Percentiles rank a stretch among this genome's conserved stretches.
phyloP scores from a whole-genome alignment of 2,888 invertebrate species.

The Agrochola lychnidis region DNA sequence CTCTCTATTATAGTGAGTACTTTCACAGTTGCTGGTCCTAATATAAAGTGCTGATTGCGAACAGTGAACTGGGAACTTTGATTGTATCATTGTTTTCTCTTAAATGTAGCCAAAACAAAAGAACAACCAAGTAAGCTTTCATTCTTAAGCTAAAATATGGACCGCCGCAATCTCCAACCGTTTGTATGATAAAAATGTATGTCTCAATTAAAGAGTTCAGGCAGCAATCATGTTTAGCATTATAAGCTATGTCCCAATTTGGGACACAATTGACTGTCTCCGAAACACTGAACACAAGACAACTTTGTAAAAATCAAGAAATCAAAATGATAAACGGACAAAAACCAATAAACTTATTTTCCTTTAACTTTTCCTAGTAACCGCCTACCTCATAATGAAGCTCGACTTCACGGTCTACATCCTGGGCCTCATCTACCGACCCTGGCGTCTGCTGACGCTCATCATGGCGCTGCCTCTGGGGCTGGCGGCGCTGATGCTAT shows the following conservation, averaged over 20 bases:
- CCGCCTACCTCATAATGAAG: conserved; percentile 82
- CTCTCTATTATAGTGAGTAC: conserved; percentile 80
- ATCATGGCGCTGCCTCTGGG: conserved; percentile 91
- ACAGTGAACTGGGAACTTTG: neutral
- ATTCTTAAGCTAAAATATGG: neutral
- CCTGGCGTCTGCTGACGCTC: conserved; percentile 85
- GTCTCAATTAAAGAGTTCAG: neutral
- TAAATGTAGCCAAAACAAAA: neutral
- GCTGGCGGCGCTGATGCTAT: conserved; percentile 90
- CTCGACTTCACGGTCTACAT: conserved; percentile 80
- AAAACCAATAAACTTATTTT: neutral
- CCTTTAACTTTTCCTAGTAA: conserved; percentile 73
- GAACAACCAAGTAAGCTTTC: neutral
- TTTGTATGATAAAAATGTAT: neutral
- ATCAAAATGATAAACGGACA: neutral
- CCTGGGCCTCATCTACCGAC: conserved; percentile 79
- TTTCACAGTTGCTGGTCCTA: neutral
- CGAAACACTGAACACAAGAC: no score
- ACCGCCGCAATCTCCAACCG: neutral
- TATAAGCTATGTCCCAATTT: neutral
- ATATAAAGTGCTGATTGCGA: neutral
- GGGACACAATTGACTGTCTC: neutral
- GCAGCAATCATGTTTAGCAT: neutral
- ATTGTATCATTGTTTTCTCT: neutral
- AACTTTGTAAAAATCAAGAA: neutral